Evolutionary conservation across 2,797 vertebrate genomes (phyloP), one percentile per base, ranked within the genome.

Genomic region (Podargus strigoides): DNA sequence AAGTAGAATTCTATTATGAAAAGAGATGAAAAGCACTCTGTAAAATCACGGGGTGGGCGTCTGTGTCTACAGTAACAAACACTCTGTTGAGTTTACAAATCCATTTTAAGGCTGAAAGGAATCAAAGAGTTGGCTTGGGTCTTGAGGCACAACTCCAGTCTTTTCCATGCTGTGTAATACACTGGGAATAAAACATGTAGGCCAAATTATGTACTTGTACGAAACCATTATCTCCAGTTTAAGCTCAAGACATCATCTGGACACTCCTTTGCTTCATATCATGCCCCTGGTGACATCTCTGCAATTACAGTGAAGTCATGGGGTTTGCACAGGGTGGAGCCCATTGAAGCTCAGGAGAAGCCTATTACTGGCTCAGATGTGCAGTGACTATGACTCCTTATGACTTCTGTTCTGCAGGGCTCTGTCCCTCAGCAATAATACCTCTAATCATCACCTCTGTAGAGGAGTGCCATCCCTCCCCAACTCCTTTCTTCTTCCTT

Each of bases 361-460:
- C 10, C 32, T 1, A 1, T 0, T 21, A 10, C 55, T 4, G 19
- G 34, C 53, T 46, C 24, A 10, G 36, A 41, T 14, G 19, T 1
- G 9, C 53, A 14, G 1, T 1, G 27, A 28, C 27, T 21, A 28
- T 5, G n/a, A n/a, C 53, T 41, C 34, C 32, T 36, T 10, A 2
- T 0, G 36, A 21, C 19, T 78, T 10, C 39, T 42, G 39, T 8
- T 6, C 24, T 0, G 10, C 28, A 39, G 56, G 49, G 36, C 52
- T 69, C 28, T n/a, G 66, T 26, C 36, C 44, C 36, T 30, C 66
- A 39, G 39, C 66, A 49, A 0, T 9, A 42, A 23, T 0, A 53
- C 16, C 27, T 62, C 58, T 17, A 6, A n/a, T 3, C 32, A 42
- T 6, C 58, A 41, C 5, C 69, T 34, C 46, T 30, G 12, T 0